A percentile compares a stretch with the other conserved stretches of the same genome.
phyloP scores from a whole-genome alignment of 2,888 invertebrate genomes.

The Rambutsinella grinnellia region DNA sequence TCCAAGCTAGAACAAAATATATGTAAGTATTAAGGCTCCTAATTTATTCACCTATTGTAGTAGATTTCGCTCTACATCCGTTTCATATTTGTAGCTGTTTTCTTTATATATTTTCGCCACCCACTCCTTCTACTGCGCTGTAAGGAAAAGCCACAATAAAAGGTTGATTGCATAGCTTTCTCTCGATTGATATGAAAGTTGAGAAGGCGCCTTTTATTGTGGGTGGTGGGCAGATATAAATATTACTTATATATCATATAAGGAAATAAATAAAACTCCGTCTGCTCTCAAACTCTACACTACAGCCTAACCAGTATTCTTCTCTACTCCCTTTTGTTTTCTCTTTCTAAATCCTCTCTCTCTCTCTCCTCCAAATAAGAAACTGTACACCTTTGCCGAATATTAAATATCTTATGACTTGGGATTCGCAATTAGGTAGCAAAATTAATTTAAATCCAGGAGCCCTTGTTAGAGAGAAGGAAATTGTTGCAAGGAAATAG shows the following conservation, averaged over 20 bases:
- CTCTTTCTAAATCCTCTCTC: constrained; percentile 11
- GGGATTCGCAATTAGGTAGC: constrained; percentile 66
- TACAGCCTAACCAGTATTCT: not conserved
- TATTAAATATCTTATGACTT: constrained; percentile 66
- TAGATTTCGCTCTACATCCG: not conserved
- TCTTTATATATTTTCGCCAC: constrained; percentile 30
- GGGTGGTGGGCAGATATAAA: too few species aligned
- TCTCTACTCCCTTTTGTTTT: not conserved
- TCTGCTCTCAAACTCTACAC: too few species aligned
- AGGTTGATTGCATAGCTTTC: constrained; percentile 31
- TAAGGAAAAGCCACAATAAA: constrained; percentile 52
- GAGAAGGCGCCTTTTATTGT: constrained; percentile 25
- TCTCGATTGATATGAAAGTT: constrained; percentile 44
- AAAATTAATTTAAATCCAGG: constrained; percentile 64
- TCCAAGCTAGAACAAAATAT: too few species aligned
- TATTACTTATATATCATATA: too few species aligned
- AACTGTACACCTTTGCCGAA: constrained; percentile 56
- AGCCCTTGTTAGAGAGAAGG: not conserved
- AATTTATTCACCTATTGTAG: too few species aligned
- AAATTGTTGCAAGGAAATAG: not conserved
- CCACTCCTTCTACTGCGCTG: constrained; percentile 9
- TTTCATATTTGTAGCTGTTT: constrained; percentile 34
- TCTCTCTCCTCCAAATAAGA: constrained; percentile 36
- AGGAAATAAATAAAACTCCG: too few species aligned
- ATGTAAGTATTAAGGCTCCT: too few species aligned